Conservation (phyloP, 1,140 invertebrate species). For the Drosophila willistoni region DNA sequence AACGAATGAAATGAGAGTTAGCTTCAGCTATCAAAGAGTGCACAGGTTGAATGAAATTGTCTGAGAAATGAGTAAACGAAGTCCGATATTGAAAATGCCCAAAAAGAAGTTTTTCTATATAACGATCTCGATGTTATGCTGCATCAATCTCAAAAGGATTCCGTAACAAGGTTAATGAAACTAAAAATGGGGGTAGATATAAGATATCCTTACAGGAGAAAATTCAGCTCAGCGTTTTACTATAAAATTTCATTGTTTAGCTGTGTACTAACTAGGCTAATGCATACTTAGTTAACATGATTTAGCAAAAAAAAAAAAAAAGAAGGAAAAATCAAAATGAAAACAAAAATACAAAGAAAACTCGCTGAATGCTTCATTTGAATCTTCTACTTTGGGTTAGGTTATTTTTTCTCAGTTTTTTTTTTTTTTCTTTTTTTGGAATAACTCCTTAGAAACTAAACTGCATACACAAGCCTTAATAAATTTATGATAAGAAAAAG, state of each 20-base stretch:
- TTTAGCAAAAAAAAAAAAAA: background rate
- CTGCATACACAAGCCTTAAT: conserved; percentile 68
- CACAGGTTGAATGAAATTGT: background rate
- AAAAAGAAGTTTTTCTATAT: no score
- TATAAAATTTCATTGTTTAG: background rate
- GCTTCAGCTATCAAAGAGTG: background rate
- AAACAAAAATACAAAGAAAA: background rate
- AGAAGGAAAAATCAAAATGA: conserved; percentile 18
- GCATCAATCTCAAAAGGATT: background rate
- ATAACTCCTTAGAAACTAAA: conserved; percentile 41
- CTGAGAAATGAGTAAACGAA: no score
- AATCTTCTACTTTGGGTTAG: background rate
- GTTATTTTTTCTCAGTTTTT: conserved; percentile 23
- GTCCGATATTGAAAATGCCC: no score
- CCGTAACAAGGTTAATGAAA: no score
- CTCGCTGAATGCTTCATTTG: conserved; percentile 7
- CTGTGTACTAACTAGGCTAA: background rate
- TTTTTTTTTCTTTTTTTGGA: conserved; percentile 9
- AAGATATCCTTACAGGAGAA: no score
- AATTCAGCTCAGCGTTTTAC: no score
- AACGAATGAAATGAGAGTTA: background rate
- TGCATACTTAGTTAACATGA: background rate
- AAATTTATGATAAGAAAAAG: conserved; percentile 50
- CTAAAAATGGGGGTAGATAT: no score
- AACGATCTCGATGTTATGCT: background rate